Percentiles rank a stretch among this genome's conserved stretches.
Evolutionary conservation across 2,888 invertebrate genomes (phyloP).

Genomic region (Morpho helenor): DNA sequence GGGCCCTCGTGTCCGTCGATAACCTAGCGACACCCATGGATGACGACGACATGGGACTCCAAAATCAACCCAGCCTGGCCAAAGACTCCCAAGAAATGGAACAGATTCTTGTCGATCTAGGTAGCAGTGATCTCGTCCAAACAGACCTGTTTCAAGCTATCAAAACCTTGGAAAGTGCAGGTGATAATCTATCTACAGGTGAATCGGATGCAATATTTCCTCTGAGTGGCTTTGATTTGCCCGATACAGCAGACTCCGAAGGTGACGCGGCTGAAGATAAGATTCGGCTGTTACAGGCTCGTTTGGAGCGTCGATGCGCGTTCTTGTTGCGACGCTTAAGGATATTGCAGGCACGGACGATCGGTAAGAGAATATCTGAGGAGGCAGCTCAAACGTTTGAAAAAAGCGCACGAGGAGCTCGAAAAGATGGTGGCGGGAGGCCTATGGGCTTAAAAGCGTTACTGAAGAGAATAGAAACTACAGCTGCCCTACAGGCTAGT

Average conservation of each 20-base stretch:
- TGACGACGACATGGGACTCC: conserved; percentile 79
- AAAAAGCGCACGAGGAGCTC: conserved; percentile 86
- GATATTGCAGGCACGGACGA: conserved; percentile 86
- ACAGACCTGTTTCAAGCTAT: conserved; percentile 87
- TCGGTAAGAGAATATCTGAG: conserved; percentile 88
- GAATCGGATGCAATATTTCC: conserved; percentile 74
- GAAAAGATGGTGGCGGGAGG: conserved; percentile 73
- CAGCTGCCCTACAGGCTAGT: conserved; percentile 62
- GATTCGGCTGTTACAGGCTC: conserved; percentile 75
- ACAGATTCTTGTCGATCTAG: conserved; percentile 81
- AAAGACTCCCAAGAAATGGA: conserved; percentile 83
- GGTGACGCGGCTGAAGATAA: conserved; percentile 74
- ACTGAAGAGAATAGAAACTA: conserved; percentile 65
- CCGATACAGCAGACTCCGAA: conserved; percentile 75
- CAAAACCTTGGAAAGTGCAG: conserved; percentile 83
- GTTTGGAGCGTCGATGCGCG: conserved; percentile 84
- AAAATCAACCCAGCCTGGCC: conserved; percentile 75
- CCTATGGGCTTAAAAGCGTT: conserved; percentile 66
- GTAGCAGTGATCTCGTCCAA: conserved; percentile 78
- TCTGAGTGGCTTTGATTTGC: conserved; percentile 60
- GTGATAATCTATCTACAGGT: conserved; percentile 59
- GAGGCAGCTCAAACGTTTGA: conserved; percentile 83
- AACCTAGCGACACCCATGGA: conserved; percentile 77
- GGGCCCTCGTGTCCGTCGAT: conserved; percentile 73
- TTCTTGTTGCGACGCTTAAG: conserved; percentile 85